phyloP scores from a whole-genome alignment of 2,888 invertebrate genomes.

The Drosophila kanekoi region DNA sequence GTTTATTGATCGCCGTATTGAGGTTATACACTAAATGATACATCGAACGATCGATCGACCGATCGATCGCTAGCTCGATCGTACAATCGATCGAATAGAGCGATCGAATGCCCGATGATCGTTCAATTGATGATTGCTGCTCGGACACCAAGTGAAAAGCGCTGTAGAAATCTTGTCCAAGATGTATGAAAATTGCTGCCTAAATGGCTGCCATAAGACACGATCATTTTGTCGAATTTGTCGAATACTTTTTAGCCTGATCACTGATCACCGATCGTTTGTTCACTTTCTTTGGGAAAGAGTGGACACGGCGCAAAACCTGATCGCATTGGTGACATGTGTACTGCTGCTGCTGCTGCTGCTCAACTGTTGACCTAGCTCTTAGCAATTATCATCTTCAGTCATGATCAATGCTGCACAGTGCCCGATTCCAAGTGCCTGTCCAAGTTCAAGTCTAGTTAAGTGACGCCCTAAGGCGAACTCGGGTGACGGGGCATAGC shows the following conservation, averaged over 20 bases:
- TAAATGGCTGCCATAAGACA: slow-evolving; percentile 66
- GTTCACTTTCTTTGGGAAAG: slow-evolving; percentile 70
- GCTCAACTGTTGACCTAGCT: slow-evolving; percentile 65
- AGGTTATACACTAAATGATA: slow-evolving; percentile 77
- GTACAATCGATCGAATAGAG: slow-evolving; percentile 68
- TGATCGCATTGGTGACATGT: slow-evolving; percentile 70
- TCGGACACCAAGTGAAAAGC: slow-evolving; percentile 69
- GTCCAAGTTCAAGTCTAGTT: slow-evolving; percentile 67
- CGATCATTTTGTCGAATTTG: slow-evolving; percentile 45
- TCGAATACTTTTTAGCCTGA: slow-evolving; percentile 20
- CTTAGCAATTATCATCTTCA: slow-evolving; percentile 73
- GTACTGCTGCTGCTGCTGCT: slow-evolving; percentile 6
- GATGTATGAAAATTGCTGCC: slow-evolving; percentile 74
- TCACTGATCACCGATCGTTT: slow-evolving; percentile 20
- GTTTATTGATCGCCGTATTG: slow-evolving; percentile 78
- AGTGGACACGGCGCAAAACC: slow-evolving; percentile 27
- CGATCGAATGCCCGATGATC: slow-evolving; percentile 63
- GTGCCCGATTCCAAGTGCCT: slow-evolving; percentile 56
- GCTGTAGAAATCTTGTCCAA: slow-evolving; percentile 30
- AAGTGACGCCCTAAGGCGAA: slow-evolving; percentile 79
- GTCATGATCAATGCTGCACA: slow-evolving; percentile 57
- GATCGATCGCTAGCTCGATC: slow-evolving; percentile 48
- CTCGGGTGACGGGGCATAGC: slow-evolving; percentile 8
- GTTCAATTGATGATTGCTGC: slow-evolving; percentile 68
- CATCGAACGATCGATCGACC: slow-evolving; percentile 56